Evolutionary conservation across 2,113 vertebrate genomes (phyloP).

Genomic region (Cacatua alba): DNA sequence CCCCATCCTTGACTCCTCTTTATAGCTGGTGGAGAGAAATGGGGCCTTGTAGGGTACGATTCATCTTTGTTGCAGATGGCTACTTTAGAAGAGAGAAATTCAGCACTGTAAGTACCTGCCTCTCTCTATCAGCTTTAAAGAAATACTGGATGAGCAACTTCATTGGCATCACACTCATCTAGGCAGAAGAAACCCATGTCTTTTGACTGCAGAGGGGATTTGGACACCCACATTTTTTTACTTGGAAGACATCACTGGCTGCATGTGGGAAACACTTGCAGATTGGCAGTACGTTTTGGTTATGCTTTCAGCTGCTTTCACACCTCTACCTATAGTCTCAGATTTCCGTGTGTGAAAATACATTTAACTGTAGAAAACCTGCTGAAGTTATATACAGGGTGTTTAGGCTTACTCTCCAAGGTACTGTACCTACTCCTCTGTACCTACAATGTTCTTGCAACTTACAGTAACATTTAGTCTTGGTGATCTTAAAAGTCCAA

Average conservation of each 20-base stretch:
- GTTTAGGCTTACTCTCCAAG: neutral
- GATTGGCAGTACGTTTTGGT: neutral
- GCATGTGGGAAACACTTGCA: neutral
- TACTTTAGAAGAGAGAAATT: conserved; percentile 11
- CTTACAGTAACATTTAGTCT: neutral
- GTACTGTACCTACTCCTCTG: neutral
- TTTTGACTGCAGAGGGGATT: neutral
- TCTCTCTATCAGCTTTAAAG: neutral
- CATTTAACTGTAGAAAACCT: neutral
- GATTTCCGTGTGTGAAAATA: neutral
- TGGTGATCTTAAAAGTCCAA: neutral
- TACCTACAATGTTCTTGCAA: neutral
- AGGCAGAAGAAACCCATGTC: neutral
- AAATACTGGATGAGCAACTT: neutral
- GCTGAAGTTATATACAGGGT: neutral
- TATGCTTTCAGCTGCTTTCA: neutral
- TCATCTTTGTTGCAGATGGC: neutral
- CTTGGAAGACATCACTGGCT: neutral
- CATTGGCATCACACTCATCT: neutral
- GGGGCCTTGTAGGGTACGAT: neutral
- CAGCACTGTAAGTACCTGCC: neutral
- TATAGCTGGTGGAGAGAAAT: conserved; percentile 22
- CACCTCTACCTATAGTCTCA: neutral
- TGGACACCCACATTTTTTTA: neutral
- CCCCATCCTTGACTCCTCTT: neutral